Base-by-base conservation (phyloP, 2,113 vertebrate species). In the Myotis lucifugus region DNA sequence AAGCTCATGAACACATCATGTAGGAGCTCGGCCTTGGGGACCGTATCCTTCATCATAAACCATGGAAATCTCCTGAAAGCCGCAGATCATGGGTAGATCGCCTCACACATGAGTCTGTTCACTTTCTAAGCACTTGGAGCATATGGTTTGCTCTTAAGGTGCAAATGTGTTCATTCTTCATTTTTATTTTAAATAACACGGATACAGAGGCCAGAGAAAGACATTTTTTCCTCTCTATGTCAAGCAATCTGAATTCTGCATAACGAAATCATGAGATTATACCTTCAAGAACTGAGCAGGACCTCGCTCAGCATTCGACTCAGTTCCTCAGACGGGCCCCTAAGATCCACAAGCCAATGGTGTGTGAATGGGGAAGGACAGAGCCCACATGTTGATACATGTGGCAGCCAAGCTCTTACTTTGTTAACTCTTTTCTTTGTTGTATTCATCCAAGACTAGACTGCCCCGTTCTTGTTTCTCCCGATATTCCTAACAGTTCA, bases 401-500 rank as follows among this genome's bases (percentile, higher is more conserved):
- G 1, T 13, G 42, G 50, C 34, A 18, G 73, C 34, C 0, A n/a
- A 88, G 59, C 25, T 56, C 69, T 85, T 6, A 12, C 25, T 56
- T 64, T 56, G 23, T n/a, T 48, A 78, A 69, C 23, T 46, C 32
- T 37, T 93, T 81, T 54, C 84, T 94, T 89, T 87, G 67, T 46
- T 90, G 78, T 81, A 91, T 89, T 61, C 52, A 1, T 70, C 56
- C 64, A 42, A 85, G 34, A 66, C 69, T 48, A 72, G 89, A 59
- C 32, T 34, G 32, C 25, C n/a, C 79, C n/a, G 94, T 66, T 91
- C 83, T 86, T 37, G 79, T 74, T 96, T 91, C 88, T 95, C 56
- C 81, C 29, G 48, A 54, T 96, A 92, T 32, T 72, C 72, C 73
- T 69, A 92, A 66, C 96, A 97, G 96, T 81, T 94, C 95, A 96